Percentiles rank a stretch among this genome's conserved stretches.
These are phyloP conservation scores for Ammospiza caudacuta DNA, from an alignment of 2,113 vertebrate species.

Conservation along the genomic window DNA sequence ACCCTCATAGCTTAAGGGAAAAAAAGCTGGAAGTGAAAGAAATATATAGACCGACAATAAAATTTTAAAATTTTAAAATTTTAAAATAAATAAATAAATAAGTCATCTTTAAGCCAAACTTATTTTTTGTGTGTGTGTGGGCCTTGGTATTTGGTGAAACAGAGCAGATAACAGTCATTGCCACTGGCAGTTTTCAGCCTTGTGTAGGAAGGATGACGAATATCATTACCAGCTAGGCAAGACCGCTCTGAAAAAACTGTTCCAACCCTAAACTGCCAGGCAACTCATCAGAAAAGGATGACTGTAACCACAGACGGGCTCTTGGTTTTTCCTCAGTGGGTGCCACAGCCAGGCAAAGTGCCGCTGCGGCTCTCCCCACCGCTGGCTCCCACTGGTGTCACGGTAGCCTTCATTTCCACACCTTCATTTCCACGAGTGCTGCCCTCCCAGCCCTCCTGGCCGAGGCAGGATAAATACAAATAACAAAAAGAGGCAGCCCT, in stretches of 20 bases:
- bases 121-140: too few species aligned
- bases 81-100: not conserved
- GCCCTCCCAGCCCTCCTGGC: rapidly evolving
- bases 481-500: too few species aligned
- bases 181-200: not conserved
- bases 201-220: not conserved
- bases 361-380: rapidly evolving
- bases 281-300: not conserved
- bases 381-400: not conserved
- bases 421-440: rapidly evolving
- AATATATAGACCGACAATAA: not conserved
- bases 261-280: not conserved
- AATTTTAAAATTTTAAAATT: not conserved
- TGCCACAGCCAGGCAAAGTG: rapidly evolving
- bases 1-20: not conserved
- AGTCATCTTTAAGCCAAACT: not conserved
- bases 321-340: not conserved
- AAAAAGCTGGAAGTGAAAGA: not conserved
- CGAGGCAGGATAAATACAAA: too few species aligned
- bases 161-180: not conserved
- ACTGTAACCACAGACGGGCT: not conserved
- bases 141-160: not conserved
- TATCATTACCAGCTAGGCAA: rapidly evolving
- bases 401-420: rapidly evolving
- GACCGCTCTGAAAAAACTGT: rapidly evolving